Evolutionary conservation across 2,797 vertebrate genomes (phyloP), one percentile per base, ranked within the genome.

Genomic region (Kryptolebias ocellatus): DNA sequence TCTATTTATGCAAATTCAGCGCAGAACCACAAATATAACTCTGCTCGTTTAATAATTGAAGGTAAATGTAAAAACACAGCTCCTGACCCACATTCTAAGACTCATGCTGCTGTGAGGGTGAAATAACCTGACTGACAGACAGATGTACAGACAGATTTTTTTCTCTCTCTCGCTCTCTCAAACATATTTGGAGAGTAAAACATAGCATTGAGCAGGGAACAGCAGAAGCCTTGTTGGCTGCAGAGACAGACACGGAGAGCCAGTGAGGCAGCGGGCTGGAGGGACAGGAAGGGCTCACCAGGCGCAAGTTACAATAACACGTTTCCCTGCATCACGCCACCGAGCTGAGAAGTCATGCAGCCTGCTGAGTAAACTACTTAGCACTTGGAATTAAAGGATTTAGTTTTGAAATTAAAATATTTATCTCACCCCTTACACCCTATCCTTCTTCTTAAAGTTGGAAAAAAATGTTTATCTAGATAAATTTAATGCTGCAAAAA

Each of bases 221-320:
- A 95, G 91, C 92, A 85, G 83, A 64, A 78, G 89, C 89, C 89
- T 92, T 95, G 93, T 95, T 87, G 87, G 85, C 88, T 90, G 75
- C 78, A 42, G 70, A 76, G 81, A 84, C 85, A 85, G 81, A 82
- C 80, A 60, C 72, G 85, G 86, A 71, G 76, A 90, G 90, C 83
- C 90, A 92, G 90, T 80, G 87, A 89, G 90, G 90, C 90, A 87
- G 88, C 60, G 46, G 74, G 72, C 72, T 67, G 79, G 70, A 78
- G 45, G 66, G 74, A 67, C 45, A 62, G 81, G 83, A 86, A 70
- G 78, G 50, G 82, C 70, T 83, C 64, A 80, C 85, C 44, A 84
- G 83, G 85, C 85, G 84, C 83, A 90, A 84, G 87, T 87, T 92
- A 90, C 76, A 87, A 89, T 73, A 91, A 92, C 90, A 92, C 72